Evolutionary conservation across 1,140 invertebrate species (phyloP).

Genomic region (Saccostrea cuccullata): DNA sequence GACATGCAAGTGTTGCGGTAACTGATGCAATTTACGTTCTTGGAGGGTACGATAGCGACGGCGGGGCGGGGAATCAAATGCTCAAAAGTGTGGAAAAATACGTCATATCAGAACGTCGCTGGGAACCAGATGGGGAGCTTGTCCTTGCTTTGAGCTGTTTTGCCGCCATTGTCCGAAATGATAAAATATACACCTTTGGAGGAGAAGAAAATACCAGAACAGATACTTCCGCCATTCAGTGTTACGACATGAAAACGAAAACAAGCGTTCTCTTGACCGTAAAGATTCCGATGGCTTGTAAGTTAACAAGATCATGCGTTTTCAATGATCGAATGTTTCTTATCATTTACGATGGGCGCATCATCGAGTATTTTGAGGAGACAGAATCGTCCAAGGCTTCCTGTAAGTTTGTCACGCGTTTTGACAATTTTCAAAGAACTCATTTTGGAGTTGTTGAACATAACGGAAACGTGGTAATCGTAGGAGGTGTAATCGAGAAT

Average conservation of each 20-base stretch:
- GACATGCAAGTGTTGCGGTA: conserved; percentile 69
- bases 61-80: conserved; percentile 63
- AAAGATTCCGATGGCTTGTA: conserved; percentile 68
- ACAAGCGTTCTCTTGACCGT: conserved; percentile 58
- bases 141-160: conserved; percentile 68
- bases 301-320: conserved; percentile 69
- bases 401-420: conserved; percentile 56
- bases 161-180: conserved; percentile 64
- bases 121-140: conserved; percentile 64
- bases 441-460: conserved; percentile 70
- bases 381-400: neutral
- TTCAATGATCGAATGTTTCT: conserved; percentile 65
- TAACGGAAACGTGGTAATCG: conserved; percentile 62
- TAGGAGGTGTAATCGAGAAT: conserved; percentile 68
- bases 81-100: conserved; percentile 68
- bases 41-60: conserved; percentile 70
- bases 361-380: conserved; percentile 61
- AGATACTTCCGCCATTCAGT: conserved; percentile 69
- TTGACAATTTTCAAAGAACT: conserved; percentile 69
- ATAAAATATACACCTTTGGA: conserved; percentile 69
- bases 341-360: conserved; percentile 70
- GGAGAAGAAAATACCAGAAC: conserved; percentile 69
- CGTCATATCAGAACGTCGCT: conserved; percentile 64
- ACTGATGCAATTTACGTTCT: conserved; percentile 67
- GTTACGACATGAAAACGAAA: conserved; percentile 66